Conservation (phyloP, 2,113 vertebrate genomes). For the Otocyon megalotis region DNA sequence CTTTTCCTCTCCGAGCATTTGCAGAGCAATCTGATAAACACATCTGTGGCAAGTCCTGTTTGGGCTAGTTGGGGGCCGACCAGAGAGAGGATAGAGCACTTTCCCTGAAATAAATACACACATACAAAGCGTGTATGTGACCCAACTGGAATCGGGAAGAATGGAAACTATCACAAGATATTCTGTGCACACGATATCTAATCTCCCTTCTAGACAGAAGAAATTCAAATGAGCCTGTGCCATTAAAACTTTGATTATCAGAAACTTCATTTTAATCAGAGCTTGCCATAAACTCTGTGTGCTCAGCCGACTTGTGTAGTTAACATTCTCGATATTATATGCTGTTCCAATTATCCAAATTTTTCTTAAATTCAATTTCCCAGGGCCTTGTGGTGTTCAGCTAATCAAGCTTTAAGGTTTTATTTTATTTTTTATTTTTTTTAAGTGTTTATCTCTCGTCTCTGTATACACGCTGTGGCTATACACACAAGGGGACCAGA, state of each 20-base stretch:
- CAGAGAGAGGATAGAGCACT: constrained; percentile 12
- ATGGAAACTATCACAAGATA: constrained; percentile 70
- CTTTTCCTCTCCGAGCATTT: constrained; percentile 77
- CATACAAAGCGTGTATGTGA: constrained; percentile 42
- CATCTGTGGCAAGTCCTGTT: constrained; percentile 69
- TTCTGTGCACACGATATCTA: constrained; percentile 64
- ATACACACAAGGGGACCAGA: constrained; percentile 2
- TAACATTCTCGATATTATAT: constrained; percentile 78
- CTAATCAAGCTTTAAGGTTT: constrained; percentile 75
- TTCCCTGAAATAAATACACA: constrained; percentile 50
- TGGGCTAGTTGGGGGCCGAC: constrained; percentile 54
- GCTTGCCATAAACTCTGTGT: constrained; percentile 70
- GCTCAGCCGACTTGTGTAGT: constrained; percentile 74
- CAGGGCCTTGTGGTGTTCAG: constrained; percentile 62
- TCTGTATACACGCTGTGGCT: neutral
- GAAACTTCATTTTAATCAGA: constrained; percentile 81
- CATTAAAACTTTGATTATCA: constrained; percentile 83
- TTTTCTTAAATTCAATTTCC: constrained; percentile 79
- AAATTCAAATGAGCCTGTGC: constrained; percentile 79
- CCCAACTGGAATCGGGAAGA: constrained; percentile 51
- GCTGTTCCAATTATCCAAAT: constrained; percentile 79
- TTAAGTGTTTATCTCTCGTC: constrained; percentile 58
- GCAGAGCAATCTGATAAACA: constrained; percentile 82
- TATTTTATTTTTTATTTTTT: neutral
- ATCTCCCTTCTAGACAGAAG: constrained; percentile 76